Conservation (phyloP, 2,888 invertebrate species). For the Noctuana brunneofusca region DNA sequence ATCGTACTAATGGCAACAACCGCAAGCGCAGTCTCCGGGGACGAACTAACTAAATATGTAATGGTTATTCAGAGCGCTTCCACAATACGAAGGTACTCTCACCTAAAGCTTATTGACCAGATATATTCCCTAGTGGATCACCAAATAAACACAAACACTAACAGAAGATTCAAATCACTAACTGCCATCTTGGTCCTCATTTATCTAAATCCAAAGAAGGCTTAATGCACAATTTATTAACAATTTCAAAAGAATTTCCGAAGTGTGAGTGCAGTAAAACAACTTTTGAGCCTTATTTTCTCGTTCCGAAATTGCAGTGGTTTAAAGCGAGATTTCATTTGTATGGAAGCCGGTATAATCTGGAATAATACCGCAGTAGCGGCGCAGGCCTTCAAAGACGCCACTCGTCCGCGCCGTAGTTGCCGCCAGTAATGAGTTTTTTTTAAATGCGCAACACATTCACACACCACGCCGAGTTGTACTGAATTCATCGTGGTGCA, state of each 20-base stretch:
- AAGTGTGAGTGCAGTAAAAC: constrained; percentile 75
- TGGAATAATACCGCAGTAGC: constrained; percentile 80
- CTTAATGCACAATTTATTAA: constrained; percentile 32
- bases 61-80: constrained; percentile 67
- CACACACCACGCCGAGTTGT: constrained; percentile 65
- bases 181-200: not conserved
- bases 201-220: constrained; percentile 2
- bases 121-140: constrained; percentile 41
- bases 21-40: constrained; percentile 72
- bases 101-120: constrained; percentile 64
- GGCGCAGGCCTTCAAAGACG: constrained; percentile 79
- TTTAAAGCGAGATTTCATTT: constrained; percentile 82
- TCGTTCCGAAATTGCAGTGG: constrained; percentile 80
- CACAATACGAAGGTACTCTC: constrained; percentile 44
- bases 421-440: constrained; percentile 81
- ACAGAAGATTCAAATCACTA: not conserved
- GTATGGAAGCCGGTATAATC: constrained; percentile 80
- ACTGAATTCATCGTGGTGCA: constrained; percentile 59
- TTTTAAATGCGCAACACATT: constrained; percentile 76
- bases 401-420: constrained; percentile 75
- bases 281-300: constrained; percentile 78
- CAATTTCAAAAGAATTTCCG: constrained; percentile 60
- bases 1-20: constrained; percentile 77
- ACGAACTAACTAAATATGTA: constrained; percentile 76
- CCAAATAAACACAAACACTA: constrained; percentile 14